phyloP scores from a whole-genome alignment of 2,113 vertebrate species.

The Bubalus kerabau region DNA sequence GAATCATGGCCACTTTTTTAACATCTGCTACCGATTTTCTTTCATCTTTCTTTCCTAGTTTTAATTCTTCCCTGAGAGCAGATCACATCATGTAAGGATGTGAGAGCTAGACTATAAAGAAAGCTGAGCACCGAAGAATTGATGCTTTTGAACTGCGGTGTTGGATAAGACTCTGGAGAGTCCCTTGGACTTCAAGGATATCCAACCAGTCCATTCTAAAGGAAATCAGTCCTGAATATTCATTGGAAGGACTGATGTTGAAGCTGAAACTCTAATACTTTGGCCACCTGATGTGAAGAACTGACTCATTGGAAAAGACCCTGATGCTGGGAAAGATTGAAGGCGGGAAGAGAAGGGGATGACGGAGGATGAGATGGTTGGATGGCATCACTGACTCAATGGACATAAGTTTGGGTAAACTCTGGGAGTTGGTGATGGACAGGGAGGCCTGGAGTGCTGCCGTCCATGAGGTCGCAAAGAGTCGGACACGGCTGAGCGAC shows the following conservation, averaged over 20 bases:
- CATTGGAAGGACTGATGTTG: not conserved
- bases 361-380: not conserved
- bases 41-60: not conserved
- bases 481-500: accelerated
- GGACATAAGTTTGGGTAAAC: not conserved
- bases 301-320: not conserved
- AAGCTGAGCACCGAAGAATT: not conserved
- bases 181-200: not conserved
- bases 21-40: not conserved
- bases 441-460: not conserved
- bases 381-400: not conserved
- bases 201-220: not conserved
- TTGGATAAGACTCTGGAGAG: not conserved
- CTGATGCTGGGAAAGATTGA: not conserved
- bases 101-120: not conserved
- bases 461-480: accelerated
- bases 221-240: not conserved
- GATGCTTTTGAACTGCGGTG: not conserved
- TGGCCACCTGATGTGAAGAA: not conserved
- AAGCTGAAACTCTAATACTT: not conserved
- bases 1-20: accelerated
- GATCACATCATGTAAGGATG: not conserved
- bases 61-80: not conserved
- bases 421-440: not conserved
- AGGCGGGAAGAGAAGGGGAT: not conserved